These are phyloP conservation scores for Hypotaenidia philippensis DNA, from an alignment of 2,797 vertebrate species.

Conservation along the genomic window DNA sequence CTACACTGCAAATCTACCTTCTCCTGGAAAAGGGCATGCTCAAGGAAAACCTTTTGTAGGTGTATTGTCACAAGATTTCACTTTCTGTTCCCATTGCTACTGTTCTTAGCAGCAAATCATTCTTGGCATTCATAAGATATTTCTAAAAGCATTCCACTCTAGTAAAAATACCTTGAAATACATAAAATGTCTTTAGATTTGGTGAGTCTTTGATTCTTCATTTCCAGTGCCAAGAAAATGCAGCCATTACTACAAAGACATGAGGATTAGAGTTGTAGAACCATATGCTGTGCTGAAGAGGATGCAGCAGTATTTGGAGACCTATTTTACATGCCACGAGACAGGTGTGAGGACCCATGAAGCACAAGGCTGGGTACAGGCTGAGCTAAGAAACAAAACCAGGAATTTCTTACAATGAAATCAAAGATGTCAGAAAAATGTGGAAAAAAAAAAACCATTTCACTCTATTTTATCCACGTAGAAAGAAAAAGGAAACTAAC, in stretches of 20 bases:
- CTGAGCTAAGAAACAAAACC: not conserved
- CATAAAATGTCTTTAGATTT: not conserved
- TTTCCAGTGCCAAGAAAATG: not conserved
- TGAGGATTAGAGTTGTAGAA: rapidly evolving
- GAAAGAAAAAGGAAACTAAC: not conserved
- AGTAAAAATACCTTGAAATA: not conserved
- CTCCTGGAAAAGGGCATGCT: not conserved
- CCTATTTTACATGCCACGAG: rapidly evolving
- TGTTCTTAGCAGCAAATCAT: not conserved
- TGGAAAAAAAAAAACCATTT: not conserved
- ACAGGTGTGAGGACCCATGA: not conserved
- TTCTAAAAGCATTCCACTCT: not conserved
- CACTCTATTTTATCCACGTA: not conserved
- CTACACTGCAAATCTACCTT: not conserved
- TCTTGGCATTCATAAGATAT: not conserved
- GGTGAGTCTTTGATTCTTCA: not conserved
- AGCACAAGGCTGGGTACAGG: not conserved
- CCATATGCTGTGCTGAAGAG: not conserved
- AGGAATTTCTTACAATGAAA: not conserved
- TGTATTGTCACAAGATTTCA: not conserved
- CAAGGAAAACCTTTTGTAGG: not conserved
- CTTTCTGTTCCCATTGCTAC: not conserved
- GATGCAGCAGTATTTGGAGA: not conserved
- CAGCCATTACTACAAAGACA: not conserved
- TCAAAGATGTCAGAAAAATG: not conserved